These are phyloP conservation scores for Turnix velox DNA, from an alignment of 2,113 vertebrate genomes.

Conservation along the genomic window DNA sequence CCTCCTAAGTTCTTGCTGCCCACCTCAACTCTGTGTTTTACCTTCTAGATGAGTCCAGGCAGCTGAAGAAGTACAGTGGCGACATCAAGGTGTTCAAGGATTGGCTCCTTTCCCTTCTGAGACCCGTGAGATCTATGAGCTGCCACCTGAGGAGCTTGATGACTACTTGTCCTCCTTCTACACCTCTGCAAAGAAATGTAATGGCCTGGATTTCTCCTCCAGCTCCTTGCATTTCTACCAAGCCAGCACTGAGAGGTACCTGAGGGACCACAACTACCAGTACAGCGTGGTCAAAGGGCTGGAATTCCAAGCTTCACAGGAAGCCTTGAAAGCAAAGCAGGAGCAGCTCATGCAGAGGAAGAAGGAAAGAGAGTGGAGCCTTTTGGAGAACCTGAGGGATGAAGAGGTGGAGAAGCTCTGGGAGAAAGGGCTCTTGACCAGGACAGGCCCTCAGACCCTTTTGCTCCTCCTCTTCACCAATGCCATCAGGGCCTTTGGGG, in stretches of 20 bases:
- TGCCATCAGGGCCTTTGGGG: neutral
- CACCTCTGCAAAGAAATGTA: neutral
- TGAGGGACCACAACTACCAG: neutral
- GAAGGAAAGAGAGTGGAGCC: neutral
- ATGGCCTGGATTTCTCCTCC: neutral
- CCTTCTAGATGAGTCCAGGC: neutral
- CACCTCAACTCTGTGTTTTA: neutral
- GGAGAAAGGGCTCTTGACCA: neutral
- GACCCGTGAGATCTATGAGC: neutral
- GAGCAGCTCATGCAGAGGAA: neutral
- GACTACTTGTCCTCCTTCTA: neutral
- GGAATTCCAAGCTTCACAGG: neutral
- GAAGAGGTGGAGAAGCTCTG: neutral
- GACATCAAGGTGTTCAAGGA: neutral
- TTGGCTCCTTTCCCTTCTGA: neutral
- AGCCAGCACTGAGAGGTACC: neutral
- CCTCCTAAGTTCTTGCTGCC: neutral
- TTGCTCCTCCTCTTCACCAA: neutral
- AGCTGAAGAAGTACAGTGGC: accelerated
- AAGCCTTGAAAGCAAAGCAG: neutral
- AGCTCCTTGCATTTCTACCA: neutral
- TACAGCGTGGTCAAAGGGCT: conserved; percentile 4
- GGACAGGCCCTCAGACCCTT: neutral
- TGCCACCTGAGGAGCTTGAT: neutral
- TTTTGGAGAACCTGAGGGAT: conserved; percentile 1